Conservation (phyloP, 2,797 vertebrate species). For the Gymnocypris eckloni region DNA sequence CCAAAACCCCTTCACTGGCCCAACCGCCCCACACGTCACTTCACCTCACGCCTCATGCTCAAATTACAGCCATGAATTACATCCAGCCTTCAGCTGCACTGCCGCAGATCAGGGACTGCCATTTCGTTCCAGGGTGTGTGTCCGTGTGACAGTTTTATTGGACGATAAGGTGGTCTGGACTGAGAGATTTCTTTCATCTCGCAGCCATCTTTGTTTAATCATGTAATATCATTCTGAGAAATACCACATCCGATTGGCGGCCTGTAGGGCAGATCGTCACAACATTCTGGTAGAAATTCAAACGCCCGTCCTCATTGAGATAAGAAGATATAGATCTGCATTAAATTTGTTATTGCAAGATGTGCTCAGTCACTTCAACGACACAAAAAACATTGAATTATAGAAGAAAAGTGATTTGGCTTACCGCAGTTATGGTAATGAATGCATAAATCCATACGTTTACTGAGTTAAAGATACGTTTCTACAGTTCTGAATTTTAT, state of each 20-base stretch:
- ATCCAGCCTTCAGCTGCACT: conserved; percentile 39
- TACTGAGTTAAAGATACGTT: not conserved
- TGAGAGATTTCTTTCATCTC: conserved; percentile 46
- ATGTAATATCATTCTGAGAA: conserved; percentile 44
- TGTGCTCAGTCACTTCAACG: not conserved
- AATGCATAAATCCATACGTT: not conserved
- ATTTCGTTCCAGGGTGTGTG: conserved; percentile 48
- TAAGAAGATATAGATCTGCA: conserved; percentile 7
- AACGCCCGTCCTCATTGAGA: conserved; percentile 5
- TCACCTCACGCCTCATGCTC: conserved; percentile 39
- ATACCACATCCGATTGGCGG: conserved; percentile 18
- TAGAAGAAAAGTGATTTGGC: not conserved
- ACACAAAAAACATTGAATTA: not conserved
- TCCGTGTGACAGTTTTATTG: conserved; percentile 56
- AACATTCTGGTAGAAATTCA: not conserved
- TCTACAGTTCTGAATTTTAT: not conserved
- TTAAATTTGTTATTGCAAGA: not conserved
- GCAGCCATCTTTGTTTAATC: conserved; percentile 43
- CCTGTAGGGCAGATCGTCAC: not conserved
- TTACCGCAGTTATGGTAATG: not conserved
- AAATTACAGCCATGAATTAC: conserved; percentile 62
- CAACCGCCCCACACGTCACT: conserved; percentile 37
- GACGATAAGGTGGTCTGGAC: conserved; percentile 50
- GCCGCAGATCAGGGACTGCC: conserved; percentile 20
- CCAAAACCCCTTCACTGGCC: conserved; percentile 6